Base-by-base conservation (phyloP, 2,797 vertebrate species). In the Pseudotriccus pelzelni region DNA sequence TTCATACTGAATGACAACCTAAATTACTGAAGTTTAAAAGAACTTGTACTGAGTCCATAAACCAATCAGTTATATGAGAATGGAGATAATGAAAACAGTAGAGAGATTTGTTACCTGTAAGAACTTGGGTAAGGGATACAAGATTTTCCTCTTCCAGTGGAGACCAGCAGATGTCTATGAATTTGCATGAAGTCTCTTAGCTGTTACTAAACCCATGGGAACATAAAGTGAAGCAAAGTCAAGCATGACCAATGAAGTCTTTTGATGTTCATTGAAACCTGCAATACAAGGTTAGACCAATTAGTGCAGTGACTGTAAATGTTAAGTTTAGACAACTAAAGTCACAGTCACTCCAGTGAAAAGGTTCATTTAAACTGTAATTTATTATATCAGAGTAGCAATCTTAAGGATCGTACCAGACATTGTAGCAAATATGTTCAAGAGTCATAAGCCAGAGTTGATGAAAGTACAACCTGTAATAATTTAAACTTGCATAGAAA, bases 301-400 rank as follows among this genome's bases (percentile, higher is more conserved):
- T 95, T 92, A 96, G 62, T 63, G 76, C 67, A 76, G 21, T 86
- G 73, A 55, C 50, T 96, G 62, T 62, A 95, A 92, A 89, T 88
- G 87, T 87, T 85, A 93, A 91, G 28, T 69, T 69, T 87, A 81
- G 93, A 63, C 52, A 89, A 84, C 75, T n/a, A 49, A 89, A 96
- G 78, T 91, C 66, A 58, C 41, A 32, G 55, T 60, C 41, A 41
- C 62, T 76, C 47, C 52, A 56, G 37, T 49, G 66, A 93, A 84
- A 80, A 36, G 36, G 28, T 79, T 94, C 69, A 91, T 90, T 95
- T 94, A 67, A 82, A 63, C 10, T 66, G 32, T 70, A 80, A 94
- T 96, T 95, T 95, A 82, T 77, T 81, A 53, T 43, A 79, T 20
- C 62, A 47, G 74, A 50, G 74, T 28, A 62, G 56, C 24, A 76